Percentiles rank a stretch among this genome's conserved stretches.
Evolutionary conservation across 2,888 invertebrate species (phyloP).

Genomic region (Serripes groenlandicus): DNA sequence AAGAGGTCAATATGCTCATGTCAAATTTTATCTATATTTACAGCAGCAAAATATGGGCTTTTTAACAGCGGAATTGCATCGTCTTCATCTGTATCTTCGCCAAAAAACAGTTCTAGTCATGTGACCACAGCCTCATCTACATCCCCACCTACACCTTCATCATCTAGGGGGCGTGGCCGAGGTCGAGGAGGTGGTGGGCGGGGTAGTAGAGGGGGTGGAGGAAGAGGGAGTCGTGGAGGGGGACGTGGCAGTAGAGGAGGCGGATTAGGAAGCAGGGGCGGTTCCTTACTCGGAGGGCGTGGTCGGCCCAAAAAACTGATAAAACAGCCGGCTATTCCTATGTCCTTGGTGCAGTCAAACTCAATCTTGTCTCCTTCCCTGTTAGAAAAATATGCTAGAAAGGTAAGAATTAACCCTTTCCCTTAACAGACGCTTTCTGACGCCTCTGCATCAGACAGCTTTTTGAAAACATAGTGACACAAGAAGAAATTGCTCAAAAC

Average conservation of each 20-base stretch:
- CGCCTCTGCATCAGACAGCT: too few relatives aligned
- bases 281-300: conserved; percentile 16
- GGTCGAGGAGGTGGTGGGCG: conserved; percentile 10
- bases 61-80: conserved; percentile 37
- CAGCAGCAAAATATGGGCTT: conserved; percentile 27
- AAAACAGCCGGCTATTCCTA: conserved; percentile 60
- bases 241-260: conserved; percentile 31
- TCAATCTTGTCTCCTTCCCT: conserved; percentile 68
- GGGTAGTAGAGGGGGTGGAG: conserved; percentile 31
- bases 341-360: conserved; percentile 61
- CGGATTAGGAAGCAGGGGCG: conserved; percentile 29
- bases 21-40: background rate
- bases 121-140: conserved; percentile 5
- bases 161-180: conserved; percentile 2
- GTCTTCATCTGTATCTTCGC: conserved; percentile 5
- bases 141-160: background rate
- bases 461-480: too few relatives aligned
- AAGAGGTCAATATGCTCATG: too few relatives aligned
- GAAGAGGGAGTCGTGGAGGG: conserved; percentile 23
- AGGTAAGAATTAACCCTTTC: conserved; percentile 52
- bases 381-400: conserved; percentile 62
- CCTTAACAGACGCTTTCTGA: too few relatives aligned
- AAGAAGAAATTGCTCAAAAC: too few relatives aligned
- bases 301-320: conserved; percentile 51
- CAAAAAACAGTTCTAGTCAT: conserved; percentile 31